Evolutionary conservation across 2,888 invertebrate species (phyloP), one percentile per base, ranked within the genome.

Genomic region (Gortyna flavago): DNA sequence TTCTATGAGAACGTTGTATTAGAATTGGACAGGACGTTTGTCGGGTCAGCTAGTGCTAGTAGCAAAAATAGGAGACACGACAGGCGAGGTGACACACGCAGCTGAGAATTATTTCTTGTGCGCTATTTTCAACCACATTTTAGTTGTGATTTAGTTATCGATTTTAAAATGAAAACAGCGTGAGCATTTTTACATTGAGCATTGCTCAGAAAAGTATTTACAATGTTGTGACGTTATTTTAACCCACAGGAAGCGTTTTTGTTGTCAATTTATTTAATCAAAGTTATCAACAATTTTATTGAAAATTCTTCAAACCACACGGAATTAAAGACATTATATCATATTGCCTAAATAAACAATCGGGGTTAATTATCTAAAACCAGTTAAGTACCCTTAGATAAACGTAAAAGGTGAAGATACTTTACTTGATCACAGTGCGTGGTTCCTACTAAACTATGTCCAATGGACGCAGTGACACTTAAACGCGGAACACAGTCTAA

Each of bases 241-340:
- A 59, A 38, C 21, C 3, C 25, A 51, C 18, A 25, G 2, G n/a
- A 44, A 67, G 13, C 44, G 32, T 44, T 72, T 71, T 80, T 54
- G 41, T 54, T 81, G 61, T 62, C 41, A 80, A 80, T 51, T n/a
- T 61, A 35, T 74, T 51, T 80, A 70, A 29, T 38, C 29, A 48
- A 59, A 62, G 2, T 29, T 57, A 51, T 6, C 32, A 64, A 57
- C 13, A 1, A 51, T 64, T 41, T 57, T 64, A 59, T 21, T 38
- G 8, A 41, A 16, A 29, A 25, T 54, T 35, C n/a, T 32, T 35
- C 16, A 41, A 35, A 75, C 13, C 18, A 74, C 32, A 32, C 18
- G 1, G 18, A n/a, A 41, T 57, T 18, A 25, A 18, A 25, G 29
- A 54, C 21, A 16, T 38, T 29, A 29, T 5, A 2, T 44, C 11